Conservation (phyloP, 2,797 vertebrate genomes). For the Gobio occitaniae region DNA sequence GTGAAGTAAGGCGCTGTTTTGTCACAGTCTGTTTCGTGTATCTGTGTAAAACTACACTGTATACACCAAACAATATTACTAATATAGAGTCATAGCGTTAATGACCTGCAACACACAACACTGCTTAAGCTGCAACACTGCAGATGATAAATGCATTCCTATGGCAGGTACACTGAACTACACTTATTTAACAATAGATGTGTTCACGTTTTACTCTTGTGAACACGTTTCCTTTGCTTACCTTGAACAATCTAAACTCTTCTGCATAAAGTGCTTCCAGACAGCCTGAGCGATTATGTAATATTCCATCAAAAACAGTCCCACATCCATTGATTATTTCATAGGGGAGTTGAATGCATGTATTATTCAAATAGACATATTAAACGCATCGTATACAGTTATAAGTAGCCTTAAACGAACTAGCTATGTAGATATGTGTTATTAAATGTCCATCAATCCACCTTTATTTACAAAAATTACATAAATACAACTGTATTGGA, state of each 20-base stretch:
- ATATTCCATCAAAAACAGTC: slow-evolving; percentile 22
- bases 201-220: not conserved
- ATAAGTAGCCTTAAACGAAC: not conserved
- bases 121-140: slow-evolving; percentile 20
- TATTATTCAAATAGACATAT: not conserved
- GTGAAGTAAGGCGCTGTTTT: slow-evolving; percentile 9
- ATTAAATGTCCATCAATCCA: not conserved
- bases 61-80: not conserved
- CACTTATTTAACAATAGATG: not conserved
- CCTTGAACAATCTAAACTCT: slow-evolving; percentile 55
- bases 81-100: not conserved
- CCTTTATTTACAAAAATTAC: not conserved
- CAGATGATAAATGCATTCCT: not conserved
- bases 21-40: not conserved
- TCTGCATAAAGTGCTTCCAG: slow-evolving; percentile 68
- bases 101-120: slow-evolving; percentile 25
- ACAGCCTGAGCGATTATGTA: slow-evolving; percentile 33
- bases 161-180: not conserved
- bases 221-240: slow-evolving; percentile 2
- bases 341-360: not conserved
- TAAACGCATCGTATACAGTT: not conserved
- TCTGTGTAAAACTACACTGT: not conserved
- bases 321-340: not conserved
- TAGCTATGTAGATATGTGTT: accelerated
- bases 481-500: not conserved